phyloP scores from a whole-genome alignment of 2,888 invertebrate genomes.

The Acrocera orbiculus region DNA sequence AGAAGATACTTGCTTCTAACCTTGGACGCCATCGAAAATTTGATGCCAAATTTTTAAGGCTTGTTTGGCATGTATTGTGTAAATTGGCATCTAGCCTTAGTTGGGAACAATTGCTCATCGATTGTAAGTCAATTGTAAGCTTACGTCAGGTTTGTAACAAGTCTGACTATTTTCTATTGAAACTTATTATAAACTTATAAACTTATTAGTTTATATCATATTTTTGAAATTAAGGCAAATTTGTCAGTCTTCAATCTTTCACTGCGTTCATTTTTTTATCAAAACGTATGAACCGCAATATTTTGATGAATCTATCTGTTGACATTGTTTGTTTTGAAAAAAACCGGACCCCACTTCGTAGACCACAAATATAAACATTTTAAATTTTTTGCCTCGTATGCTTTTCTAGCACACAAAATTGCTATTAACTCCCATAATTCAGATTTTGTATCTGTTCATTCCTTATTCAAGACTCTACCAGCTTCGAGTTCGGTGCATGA shows the following conservation, averaged over 20 bases:
- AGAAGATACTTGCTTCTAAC: conserved; percentile 14
- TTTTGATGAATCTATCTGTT: conserved; percentile 8
- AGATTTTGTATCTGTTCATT: neutral
- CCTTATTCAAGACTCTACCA: neutral
- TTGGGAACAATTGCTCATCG: conserved; percentile 17
- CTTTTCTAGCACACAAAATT: conserved; percentile 4
- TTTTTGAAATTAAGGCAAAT: conserved; percentile 14
- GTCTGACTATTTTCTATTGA: conserved; percentile 14
- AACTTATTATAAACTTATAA: no score
- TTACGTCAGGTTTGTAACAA: conserved; percentile 14
- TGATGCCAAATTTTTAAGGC: conserved; percentile 19
- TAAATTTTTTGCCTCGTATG: conserved; percentile 4
- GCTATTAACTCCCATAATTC: conserved; percentile 4
- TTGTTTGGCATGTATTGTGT: conserved; percentile 20
- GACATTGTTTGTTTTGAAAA: conserved; percentile 5
- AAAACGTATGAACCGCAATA: no score
- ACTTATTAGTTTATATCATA: conserved; percentile 16
- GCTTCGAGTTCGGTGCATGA: neutral
- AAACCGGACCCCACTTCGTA: conserved; percentile 2
- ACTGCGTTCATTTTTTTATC: conserved; percentile 8
- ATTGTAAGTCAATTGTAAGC: conserved; percentile 14
- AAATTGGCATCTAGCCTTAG: conserved; percentile 19
- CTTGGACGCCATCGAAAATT: conserved; percentile 18
- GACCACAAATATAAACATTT: conserved; percentile 2
- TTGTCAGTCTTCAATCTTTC: conserved; percentile 12